Percentiles rank a stretch among this genome's conserved stretches.
Conservation (phyloP, 2,888 invertebrate genomes). For the Pimpla rufipes region DNA sequence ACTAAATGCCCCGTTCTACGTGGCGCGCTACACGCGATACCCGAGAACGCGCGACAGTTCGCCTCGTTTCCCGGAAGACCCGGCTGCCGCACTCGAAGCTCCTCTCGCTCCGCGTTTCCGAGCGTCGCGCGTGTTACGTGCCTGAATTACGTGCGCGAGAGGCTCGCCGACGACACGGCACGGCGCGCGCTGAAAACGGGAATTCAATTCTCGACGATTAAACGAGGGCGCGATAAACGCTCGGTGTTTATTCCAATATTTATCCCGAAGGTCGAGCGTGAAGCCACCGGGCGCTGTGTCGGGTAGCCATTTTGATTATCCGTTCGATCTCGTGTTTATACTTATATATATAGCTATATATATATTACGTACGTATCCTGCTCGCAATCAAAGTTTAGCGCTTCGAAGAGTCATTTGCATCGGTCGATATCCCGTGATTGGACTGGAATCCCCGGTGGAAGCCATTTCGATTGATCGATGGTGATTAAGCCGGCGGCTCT, state of each 20-base stretch:
- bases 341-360: neutral
- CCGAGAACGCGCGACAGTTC: neutral
- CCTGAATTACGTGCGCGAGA: neutral
- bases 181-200: neutral
- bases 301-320: neutral
- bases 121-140: neutral
- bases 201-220: conserved; percentile 4
- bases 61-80: neutral
- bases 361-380: neutral
- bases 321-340: neutral
- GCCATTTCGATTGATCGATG: conserved; percentile 28
- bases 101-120: neutral
- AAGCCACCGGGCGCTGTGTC: neutral
- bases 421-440: conserved; percentile 49
- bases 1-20: conserved; percentile 11
- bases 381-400: conserved; percentile 10
- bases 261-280: neutral
- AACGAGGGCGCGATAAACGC: neutral
- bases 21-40: conserved; percentile 7
- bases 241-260: neutral
- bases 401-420: conserved; percentile 25
- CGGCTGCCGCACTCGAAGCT: neutral
- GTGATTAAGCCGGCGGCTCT: conserved; percentile 24
- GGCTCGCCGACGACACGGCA: neutral
- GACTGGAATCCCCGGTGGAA: conserved; percentile 26